Evolutionary conservation across 2,888 invertebrate genomes (phyloP), one percentile per base, ranked within the genome.

Genomic region (Nemurella pictetii): DNA sequence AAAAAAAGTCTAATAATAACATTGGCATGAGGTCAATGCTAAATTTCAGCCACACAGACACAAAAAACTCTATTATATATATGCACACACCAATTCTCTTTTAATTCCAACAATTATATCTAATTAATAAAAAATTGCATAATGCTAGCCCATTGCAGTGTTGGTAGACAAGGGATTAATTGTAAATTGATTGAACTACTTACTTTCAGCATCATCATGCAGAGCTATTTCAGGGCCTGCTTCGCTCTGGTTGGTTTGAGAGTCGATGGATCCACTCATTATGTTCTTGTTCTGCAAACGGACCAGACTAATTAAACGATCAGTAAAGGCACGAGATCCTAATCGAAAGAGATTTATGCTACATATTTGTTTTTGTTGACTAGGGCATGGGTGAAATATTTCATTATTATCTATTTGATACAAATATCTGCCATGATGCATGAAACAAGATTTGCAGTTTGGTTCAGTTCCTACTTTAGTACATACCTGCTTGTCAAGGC

Each of bases 201-300:
- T 80, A 85, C 86, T 75, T 82, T 86, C 85, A 28, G 55, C 78
- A 26, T 74, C 74, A 20, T 55, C 55, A 5, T 78, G 28, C 7
- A 28, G 29, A 25, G 86, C 86, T 36, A 80, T 86, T 15, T 86
- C 86, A 25, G 86, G 86, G 4, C 86, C 86, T n/a, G 86, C 86
- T 80, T 86, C 86, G 75, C 85, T 86, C 15, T 84, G 85, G 81
- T 86, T 85, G 0, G 55, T 55, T 20, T 55, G 55, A 20, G 55
- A 12, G 80, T 77, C 28, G 12, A 55, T 55, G 20, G 55, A 55
- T 20, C 15, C 55, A 12, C 15, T 55, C 55, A 55, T 55, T 55
- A 55, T 55, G 55, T 55, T 55, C 55, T 55, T 55, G 55, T 55
- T 80, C 78, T 27, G 84, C 78, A 80, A 29, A 80, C 15, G 3